phyloP scores from a whole-genome alignment of 2,888 invertebrate species.

The Macropis europaea region DNA sequence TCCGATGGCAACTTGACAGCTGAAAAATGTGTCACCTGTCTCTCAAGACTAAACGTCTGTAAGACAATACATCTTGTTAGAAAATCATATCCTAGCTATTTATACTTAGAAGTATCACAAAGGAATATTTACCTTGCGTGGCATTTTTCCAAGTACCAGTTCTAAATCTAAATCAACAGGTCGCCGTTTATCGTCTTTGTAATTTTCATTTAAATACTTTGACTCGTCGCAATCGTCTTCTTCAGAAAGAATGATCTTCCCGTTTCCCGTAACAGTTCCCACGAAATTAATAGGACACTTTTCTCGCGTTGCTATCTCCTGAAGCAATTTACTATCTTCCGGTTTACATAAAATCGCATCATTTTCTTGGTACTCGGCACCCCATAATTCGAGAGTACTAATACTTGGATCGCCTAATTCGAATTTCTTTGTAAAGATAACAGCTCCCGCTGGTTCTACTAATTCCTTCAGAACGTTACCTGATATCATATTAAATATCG shows the following conservation, averaged over 20 bases:
- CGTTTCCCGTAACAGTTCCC: constrained; percentile 94
- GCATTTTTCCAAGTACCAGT: constrained; percentile 93
- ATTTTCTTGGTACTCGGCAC: constrained; percentile 98
- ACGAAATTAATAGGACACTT: constrained; percentile 96
- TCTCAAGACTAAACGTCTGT: constrained; percentile 84
- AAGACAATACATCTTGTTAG: neutral
- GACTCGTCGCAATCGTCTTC: constrained; percentile 81
- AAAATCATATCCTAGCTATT: neutral
- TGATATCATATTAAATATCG: constrained; percentile 63
- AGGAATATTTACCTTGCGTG: constrained; percentile 84
- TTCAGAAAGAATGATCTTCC: constrained; percentile 87
- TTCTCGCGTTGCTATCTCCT: constrained; percentile 90
- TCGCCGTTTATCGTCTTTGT: constrained; percentile 80
- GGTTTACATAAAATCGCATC: constrained; percentile 92
- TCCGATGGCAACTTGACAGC: constrained; percentile 82
- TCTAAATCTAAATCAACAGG: constrained; percentile 95
- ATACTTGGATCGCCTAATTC: constrained; percentile 97
- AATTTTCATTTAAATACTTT: constrained; percentile 74
- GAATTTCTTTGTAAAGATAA: constrained; percentile 92
- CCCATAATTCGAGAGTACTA: constrained; percentile 96
- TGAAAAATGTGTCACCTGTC: constrained; percentile 80
- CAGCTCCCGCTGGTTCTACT: constrained; percentile 96
- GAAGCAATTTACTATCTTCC: constrained; percentile 84
- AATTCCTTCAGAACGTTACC: constrained; percentile 98
- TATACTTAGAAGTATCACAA: neutral